Conservation (phyloP, 2,797 vertebrate species). For the Eupleurogrammus muticus region DNA sequence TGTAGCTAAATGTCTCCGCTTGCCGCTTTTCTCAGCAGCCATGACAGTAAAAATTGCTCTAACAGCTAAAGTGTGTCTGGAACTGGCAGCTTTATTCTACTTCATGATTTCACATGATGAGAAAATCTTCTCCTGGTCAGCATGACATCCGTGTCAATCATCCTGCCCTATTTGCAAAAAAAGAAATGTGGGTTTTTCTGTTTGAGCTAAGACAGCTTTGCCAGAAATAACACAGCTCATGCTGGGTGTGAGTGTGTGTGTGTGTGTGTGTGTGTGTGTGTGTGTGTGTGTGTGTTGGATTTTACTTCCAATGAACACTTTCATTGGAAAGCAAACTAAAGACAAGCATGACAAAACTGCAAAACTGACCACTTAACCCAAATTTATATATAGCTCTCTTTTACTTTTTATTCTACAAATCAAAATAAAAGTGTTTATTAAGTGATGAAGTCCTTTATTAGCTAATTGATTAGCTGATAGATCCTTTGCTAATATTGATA, state of each 20-base stretch:
- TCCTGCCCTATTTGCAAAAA: constrained; percentile 8
- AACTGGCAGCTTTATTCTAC: constrained; percentile 1
- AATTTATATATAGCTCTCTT: too few relatives aligned
- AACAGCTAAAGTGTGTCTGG: constrained; percentile 41
- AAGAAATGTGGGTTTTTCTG: constrained; percentile 18
- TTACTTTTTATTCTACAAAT: too few relatives aligned
- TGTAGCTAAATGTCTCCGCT: constrained; percentile 15
- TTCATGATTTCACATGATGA: constrained; percentile 33
- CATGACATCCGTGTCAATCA: constrained; percentile 39
- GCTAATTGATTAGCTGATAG: too few relatives aligned
- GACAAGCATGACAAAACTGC: not conserved
- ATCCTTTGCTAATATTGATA: too few relatives aligned
- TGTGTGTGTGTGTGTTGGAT: not conserved
- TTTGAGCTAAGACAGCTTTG: constrained; percentile 17
- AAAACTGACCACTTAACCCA: too few relatives aligned
- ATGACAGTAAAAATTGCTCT: constrained; percentile 9
- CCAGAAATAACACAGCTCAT: constrained; percentile 36
- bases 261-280: not conserved
- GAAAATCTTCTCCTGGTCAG: constrained; percentile 37
- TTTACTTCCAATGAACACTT: not conserved
- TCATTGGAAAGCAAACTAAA: constrained; percentile 2
- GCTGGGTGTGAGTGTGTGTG: not conserved
- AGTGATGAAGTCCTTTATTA: too few relatives aligned
- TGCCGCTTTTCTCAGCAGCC: not conserved
- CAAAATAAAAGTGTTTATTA: too few relatives aligned